Evolutionary conservation across 2,113 vertebrate species (phyloP), one percentile per base, ranked within the genome.

Genomic region (Bufo bufo): DNA sequence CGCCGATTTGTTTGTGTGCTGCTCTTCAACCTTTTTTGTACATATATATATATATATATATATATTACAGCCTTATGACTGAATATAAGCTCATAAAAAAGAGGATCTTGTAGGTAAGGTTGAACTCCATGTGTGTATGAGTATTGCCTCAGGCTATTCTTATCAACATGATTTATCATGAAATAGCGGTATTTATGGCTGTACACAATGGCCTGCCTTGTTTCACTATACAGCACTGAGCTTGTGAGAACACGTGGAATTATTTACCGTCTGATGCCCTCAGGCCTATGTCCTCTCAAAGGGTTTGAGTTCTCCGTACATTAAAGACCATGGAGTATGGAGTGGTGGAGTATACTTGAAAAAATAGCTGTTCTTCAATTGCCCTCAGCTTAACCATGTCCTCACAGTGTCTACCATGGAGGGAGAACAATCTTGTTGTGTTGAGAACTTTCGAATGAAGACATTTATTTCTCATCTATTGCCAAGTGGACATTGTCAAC

Each of bases 191-290:
- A 69, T 81, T 54, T 72, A 75, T 74, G 10, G 54, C 8, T 45
- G 47, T 45, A 59, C 66, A 69, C 86, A 87, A 59, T 72, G 77
- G 43, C 49, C 20, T 87, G 1, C 14, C 79, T 75, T 82, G 54
- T 88, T 52, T 49, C 43, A 58, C 2, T 50, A 45, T n/a, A 13
- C 23, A 71, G 52, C 20, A 33, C 16, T 16, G 33, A 74, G 61
- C 20, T n/a, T 49, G 13, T 33, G 23, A 23, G 47, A 77, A 77
- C 87, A 88, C 83, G 23, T 88, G 87, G 81, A 65, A 63, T 16
- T 77, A 75, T 84, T 88, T 84, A 88, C 81, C 43, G 45, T 77
- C 33, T 59, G 19, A 63, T 80, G 78, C 77, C 78, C 65, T 20
- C 14, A 33, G 71, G 87, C 65, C 61, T 63, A 52, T n/a, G 72